Base-by-base conservation (phyloP, 2,113 vertebrate genomes). In the Cromileptes altivelis region DNA sequence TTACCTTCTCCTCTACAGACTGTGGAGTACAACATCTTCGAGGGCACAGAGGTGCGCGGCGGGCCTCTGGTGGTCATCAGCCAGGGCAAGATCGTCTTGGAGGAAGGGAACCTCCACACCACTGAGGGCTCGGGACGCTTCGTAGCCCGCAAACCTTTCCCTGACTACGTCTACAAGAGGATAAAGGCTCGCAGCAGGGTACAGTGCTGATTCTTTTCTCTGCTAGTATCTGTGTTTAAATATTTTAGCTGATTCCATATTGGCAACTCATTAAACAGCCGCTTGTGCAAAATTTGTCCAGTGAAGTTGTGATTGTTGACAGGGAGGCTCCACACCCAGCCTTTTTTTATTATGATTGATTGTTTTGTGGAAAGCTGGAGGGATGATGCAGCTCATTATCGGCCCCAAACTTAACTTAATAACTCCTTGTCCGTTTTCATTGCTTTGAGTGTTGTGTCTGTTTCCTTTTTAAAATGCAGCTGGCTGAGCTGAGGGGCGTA, bases 111-210 rank as follows among this genome's bases (percentile, higher is more conserved):
- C 37, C 96, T 99, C 0, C 98, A 99, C 0, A 95, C 95, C 72
- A 98, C 96, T 0, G 98, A 99, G 90, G 98, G 98, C 10, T 98
- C 97, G 0, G 98, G 98, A 2, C 95, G 98, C 76, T 99, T 95
- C 30, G 93, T 99, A 68, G 91, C 95, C 78, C 97, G 98, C 75
- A 99, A 99, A 90, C 98, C 98, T 0, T 99, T 99, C 94, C 96
- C 98, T 0, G 98, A 99, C 94, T 98, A 97, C 0, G 98, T 99
- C 3, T 99, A 99, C 95, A 99, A 99, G 94, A 97, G 98, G 91
- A 99, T 99, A 96, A 99, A 99, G 71, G 98, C 98, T 3, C 95
- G 98, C 94, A 99, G 98, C 97, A 96, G 97, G 97, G 98, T 99
- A 93, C 91, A 17, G 0, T 8, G 1, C 33, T 23, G 8, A 27